phyloP scores from a whole-genome alignment of 2,113 vertebrate genomes.

The Tenrec ecaudatus region DNA sequence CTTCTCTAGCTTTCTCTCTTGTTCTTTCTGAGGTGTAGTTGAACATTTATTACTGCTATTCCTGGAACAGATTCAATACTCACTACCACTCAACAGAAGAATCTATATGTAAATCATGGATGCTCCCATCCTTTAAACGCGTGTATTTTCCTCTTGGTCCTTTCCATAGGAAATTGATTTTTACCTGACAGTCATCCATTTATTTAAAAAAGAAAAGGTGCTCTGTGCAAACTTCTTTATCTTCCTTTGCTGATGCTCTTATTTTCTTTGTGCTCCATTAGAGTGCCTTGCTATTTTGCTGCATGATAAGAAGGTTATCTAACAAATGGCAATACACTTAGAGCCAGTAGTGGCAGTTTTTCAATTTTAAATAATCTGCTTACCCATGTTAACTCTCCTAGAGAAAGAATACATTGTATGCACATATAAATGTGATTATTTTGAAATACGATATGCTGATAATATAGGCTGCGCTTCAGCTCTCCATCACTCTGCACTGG shows the following conservation, averaged over 20 bases:
- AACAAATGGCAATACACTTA: background rate
- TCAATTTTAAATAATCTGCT: conserved; percentile 1
- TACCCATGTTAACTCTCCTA: background rate
- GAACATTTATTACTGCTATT: background rate
- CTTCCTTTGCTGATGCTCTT: conserved; percentile 40
- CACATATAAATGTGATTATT: background rate
- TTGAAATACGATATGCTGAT: background rate
- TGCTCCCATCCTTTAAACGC: background rate
- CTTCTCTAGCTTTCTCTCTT: conserved; percentile 19
- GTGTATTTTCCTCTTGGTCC: conserved; percentile 52
- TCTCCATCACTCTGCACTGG: background rate
- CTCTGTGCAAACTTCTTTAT: conserved; percentile 52
- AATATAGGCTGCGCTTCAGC: background rate
- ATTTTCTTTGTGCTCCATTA: conserved; percentile 29
- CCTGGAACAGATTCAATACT: background rate
- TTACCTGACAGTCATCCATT: conserved; percentile 52
- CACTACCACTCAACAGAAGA: background rate
- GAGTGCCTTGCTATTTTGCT: conserved; percentile 50
- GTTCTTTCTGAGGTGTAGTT: background rate
- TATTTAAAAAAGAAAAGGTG: background rate
- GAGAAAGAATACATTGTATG: background rate
- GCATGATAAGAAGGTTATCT: conserved; percentile 55
- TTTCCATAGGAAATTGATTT: conserved; percentile 70
- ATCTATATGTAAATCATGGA: background rate
- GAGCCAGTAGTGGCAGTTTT: background rate